These are phyloP conservation scores for Priocnemis perturbator DNA, from an alignment of 2,888 invertebrate genomes.

Conservation along the genomic window DNA sequence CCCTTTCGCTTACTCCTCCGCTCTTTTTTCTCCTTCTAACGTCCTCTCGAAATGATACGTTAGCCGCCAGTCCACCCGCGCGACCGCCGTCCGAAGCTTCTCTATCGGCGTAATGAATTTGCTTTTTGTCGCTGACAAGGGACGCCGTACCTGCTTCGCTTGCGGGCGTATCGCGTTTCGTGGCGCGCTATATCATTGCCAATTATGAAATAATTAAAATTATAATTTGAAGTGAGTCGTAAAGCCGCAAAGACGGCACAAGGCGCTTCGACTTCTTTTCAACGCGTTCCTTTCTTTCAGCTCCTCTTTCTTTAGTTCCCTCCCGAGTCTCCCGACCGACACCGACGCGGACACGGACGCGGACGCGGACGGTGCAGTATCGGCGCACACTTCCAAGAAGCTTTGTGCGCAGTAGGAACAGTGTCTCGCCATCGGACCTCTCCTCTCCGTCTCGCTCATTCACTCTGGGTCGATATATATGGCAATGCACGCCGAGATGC, in stretches of 20 bases:
- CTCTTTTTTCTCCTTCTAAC: constrained; percentile 1
- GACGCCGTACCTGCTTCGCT: too few relatives aligned
- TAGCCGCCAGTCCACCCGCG: neutral
- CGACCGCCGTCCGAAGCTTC: neutral
- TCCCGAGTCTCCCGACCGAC: too few relatives aligned
- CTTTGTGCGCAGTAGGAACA: constrained; percentile 7
- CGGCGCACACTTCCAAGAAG: too few relatives aligned
- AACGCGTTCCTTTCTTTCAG: neutral
- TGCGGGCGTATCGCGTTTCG: too few relatives aligned
- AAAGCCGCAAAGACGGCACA: constrained; percentile 10
- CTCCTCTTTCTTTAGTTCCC: neutral
- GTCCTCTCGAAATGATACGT: neutral
- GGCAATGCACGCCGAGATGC: constrained; percentile 14
- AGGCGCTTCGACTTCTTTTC: constrained; percentile 1
- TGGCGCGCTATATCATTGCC: neutral
- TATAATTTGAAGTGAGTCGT: constrained; percentile 46
- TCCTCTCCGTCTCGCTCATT: constrained; percentile 23
- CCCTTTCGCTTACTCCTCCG: neutral
- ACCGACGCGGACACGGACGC: too few relatives aligned
- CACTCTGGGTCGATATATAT: neutral
- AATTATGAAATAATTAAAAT: constrained; percentile 56
- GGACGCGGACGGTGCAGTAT: too few relatives aligned
- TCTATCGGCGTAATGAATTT: too few relatives aligned
- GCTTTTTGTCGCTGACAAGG: too few relatives aligned
- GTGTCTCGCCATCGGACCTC: constrained; percentile 1